A percentile compares a stretch with the other conserved stretches of the same genome.
phyloP scores from a whole-genome alignment of 2,113 vertebrate species.

The Gorilla gorilla region DNA sequence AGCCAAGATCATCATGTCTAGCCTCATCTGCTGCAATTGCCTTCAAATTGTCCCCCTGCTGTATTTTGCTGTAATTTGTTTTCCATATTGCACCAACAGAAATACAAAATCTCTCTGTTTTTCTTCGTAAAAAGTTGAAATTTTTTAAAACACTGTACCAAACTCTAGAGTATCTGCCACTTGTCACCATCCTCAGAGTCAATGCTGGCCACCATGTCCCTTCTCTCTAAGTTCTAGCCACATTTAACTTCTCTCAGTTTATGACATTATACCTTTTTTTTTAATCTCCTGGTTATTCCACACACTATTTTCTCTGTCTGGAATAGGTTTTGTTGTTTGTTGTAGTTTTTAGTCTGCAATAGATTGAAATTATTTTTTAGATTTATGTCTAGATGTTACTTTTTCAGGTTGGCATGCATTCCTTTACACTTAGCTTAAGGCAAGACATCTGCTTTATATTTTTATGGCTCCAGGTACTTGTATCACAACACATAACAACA shows the following conservation, averaged over 20 bases:
- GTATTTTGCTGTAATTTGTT: not conserved
- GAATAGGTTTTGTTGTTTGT: not conserved
- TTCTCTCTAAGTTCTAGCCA: not conserved
- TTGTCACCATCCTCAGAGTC: not conserved
- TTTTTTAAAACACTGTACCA: not conserved
- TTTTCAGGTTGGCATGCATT: not conserved
- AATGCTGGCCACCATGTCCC: not conserved
- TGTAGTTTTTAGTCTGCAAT: not conserved
- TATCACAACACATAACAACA: not conserved
- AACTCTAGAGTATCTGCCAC: not conserved
- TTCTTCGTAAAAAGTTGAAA: not conserved
- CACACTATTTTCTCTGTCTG: not conserved
- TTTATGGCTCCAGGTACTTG: not conserved
- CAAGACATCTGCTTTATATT: not conserved
- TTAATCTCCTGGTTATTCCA: not conserved
- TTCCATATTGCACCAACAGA: not conserved
- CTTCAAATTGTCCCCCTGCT: not conserved
- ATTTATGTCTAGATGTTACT: not conserved
- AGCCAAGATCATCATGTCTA: not conserved
- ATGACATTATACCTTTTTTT: not conserved
- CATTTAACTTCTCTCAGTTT: not conserved
- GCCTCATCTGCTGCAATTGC: not conserved
- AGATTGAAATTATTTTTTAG: not conserved
- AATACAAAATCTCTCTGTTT: not conserved
- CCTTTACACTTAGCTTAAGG: not conserved